Base-by-base conservation (phyloP, 2,797 vertebrate species). In the Malacoraja senta region DNA sequence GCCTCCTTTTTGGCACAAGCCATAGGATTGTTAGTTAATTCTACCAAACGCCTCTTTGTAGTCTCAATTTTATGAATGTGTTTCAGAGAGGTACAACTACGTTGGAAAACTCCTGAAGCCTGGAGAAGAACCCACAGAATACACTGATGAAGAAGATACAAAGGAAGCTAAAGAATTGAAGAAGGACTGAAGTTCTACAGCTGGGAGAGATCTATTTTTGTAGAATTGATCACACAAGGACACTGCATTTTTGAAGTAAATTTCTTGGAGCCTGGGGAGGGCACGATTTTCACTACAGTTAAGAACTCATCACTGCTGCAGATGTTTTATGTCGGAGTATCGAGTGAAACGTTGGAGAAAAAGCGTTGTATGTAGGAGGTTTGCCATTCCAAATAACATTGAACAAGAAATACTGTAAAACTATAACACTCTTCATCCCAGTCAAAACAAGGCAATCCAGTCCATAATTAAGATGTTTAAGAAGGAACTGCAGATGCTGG, bases 81-180 rank as follows among this genome's bases (percentile, higher is more conserved):
- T 90, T 90, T 8, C 96, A 99, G 98, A 97, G 94, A 99, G 99
- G 94, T 99, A 99, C 35, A 97, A 98, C 96, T 97, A 98, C 1
- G 94, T 99, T 79, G 98, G 99, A 93, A 99, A 98, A 94, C 98
- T 99, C 93, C 96, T 99, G 96, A 98, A 97, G 94, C 97, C 98
- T 0, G 98, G 98, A 6, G 98, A 99, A 86, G 98, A 99, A 63
- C 97, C 98, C 6, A 97, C 97, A 0, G 97, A 99, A 93, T 99
- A 99, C 96, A 99, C 98, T 0, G 99, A 99, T 72, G 98, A 98
- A 13, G 98, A 99, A 21, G 98, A 98, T 80, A 94, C 94, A 93
- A 97, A 96, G 94, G 97, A 98, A 94, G 97, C 97, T 95, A 99
- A 99, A 96, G 84, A 88, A 35, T 68, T 88, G 84, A 68, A 15